Conservation (phyloP, 2,113 vertebrate species). For the Catharus bicknelli region DNA sequence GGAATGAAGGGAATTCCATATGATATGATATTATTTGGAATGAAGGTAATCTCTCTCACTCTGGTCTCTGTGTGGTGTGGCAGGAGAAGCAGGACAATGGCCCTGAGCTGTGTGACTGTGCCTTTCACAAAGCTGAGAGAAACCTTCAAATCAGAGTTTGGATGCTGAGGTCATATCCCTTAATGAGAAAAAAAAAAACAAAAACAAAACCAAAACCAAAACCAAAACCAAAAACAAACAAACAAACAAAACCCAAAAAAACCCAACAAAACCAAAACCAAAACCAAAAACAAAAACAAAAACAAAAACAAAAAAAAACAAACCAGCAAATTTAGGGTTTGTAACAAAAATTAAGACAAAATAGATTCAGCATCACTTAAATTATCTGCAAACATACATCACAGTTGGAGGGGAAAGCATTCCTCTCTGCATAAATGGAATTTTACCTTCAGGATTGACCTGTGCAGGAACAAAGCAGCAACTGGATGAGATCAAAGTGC, state of each 20-base stretch:
- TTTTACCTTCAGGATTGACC: constrained; percentile 72
- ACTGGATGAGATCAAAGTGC: constrained; percentile 74
- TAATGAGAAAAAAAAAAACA: too few species aligned
- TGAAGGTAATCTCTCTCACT: accelerated
- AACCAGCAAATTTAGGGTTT: neutral
- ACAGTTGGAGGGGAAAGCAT: too few species aligned
- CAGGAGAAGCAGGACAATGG: neutral
- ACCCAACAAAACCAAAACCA: too few species aligned
- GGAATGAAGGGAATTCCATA: accelerated
- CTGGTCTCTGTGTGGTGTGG: neutral
- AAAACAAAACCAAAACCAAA: too few species aligned
- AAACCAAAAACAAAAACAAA: too few species aligned
- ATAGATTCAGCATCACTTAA: neutral
- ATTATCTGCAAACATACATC: neutral
- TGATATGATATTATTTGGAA: too few species aligned
- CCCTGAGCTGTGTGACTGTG: neutral
- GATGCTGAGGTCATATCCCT: neutral
- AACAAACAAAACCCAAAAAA: too few species aligned
- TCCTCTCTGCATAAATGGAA: neutral
- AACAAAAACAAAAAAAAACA: too few species aligned
- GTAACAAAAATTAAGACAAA: neutral
- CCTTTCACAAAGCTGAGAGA: neutral
- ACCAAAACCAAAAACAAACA: too few species aligned
- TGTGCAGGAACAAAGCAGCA: constrained; percentile 74
- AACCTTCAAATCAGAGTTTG: neutral